Conservation (phyloP, 2,797 vertebrate genomes). For the Pseudomugil gertrudae region DNA sequence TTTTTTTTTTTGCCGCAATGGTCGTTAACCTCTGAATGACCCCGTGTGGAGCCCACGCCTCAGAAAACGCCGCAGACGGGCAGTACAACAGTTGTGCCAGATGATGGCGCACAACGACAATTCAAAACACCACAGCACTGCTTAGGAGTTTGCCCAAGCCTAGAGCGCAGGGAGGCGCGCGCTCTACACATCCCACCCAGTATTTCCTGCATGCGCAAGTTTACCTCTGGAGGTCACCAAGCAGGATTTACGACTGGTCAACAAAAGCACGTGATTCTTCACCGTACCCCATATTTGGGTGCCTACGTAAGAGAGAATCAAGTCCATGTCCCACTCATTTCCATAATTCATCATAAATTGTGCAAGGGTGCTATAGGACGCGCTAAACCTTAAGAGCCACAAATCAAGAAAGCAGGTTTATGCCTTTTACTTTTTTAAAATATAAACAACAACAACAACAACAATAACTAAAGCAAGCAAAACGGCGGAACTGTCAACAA, state of each 20-base stretch:
- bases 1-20: slow-evolving; percentile 89
- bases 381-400: slow-evolving; percentile 99
- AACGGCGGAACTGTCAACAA: slow-evolving; percentile 88
- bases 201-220: slow-evolving; percentile 93
- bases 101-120: slow-evolving; percentile 93
- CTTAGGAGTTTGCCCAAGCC: slow-evolving; percentile 70
- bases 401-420: slow-evolving; percentile 96
- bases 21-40: slow-evolving; percentile 95
- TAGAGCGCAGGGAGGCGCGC: slow-evolving; percentile 77
- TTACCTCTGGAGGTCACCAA: slow-evolving; percentile 99
- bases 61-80: slow-evolving; percentile 68
- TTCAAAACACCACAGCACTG: slow-evolving; percentile 70
- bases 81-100: slow-evolving; percentile 81
- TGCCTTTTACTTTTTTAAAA: slow-evolving; percentile 79
- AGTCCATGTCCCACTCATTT: slow-evolving; percentile 99
- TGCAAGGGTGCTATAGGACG: slow-evolving; percentile 99
- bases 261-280: slow-evolving; percentile 99
- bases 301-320: slow-evolving; percentile 99
- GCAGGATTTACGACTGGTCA: slow-evolving; percentile 99
- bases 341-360: slow-evolving; percentile 99
- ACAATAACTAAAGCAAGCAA: slow-evolving; percentile 60
- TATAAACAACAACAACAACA: slow-evolving; percentile 71
- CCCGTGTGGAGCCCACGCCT: slow-evolving; percentile 81
- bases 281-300: slow-evolving; percentile 99
- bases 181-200: slow-evolving; percentile 87